phyloP scores from a whole-genome alignment of 2,113 vertebrate species.

The Nibea coibor region DNA sequence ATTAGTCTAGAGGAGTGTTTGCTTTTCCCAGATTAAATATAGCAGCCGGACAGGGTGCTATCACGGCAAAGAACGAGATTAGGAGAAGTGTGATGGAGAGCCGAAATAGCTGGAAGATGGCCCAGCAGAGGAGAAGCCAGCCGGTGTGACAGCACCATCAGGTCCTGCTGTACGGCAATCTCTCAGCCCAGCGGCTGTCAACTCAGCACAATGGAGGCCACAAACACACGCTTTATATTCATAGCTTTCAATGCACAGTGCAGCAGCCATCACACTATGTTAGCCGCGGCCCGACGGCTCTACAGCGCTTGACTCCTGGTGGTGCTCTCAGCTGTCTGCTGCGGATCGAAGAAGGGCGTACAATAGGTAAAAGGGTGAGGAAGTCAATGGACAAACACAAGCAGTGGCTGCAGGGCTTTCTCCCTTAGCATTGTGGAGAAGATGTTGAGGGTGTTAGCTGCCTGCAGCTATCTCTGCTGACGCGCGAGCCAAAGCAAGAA shows the following conservation, averaged over 20 bases:
- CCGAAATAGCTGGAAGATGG: constrained; percentile 61
- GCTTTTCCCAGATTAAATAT: constrained; percentile 58
- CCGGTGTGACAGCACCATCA: constrained; percentile 57
- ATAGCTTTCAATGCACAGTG: constrained; percentile 52
- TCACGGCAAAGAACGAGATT: constrained; percentile 68
- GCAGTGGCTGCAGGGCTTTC: not conserved
- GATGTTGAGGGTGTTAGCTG: not conserved
- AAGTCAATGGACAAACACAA: constrained; percentile 14
- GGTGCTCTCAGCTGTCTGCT: constrained; percentile 18
- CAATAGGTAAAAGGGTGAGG: constrained; percentile 21
- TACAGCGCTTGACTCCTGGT: not conserved
- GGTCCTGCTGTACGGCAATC: constrained; percentile 60
- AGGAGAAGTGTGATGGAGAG: constrained; percentile 55
- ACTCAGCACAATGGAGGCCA: constrained; percentile 64
- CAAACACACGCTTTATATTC: constrained; percentile 69
- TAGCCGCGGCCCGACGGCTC: constrained; percentile 28
- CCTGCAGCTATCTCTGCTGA: constrained; percentile 36
- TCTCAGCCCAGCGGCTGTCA: constrained; percentile 69
- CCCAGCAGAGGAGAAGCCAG: constrained; percentile 42
- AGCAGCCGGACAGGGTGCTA: constrained; percentile 32
- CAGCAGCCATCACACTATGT: constrained; percentile 40
- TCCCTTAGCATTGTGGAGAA: constrained; percentile 31
- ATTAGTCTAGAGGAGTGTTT: constrained; percentile 54
- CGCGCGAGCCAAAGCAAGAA: constrained; percentile 15
- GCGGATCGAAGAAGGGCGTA: constrained; percentile 9